Evolutionary conservation across 2,888 invertebrate genomes (phyloP).

Genomic region (Crocallis elinguaria): DNA sequence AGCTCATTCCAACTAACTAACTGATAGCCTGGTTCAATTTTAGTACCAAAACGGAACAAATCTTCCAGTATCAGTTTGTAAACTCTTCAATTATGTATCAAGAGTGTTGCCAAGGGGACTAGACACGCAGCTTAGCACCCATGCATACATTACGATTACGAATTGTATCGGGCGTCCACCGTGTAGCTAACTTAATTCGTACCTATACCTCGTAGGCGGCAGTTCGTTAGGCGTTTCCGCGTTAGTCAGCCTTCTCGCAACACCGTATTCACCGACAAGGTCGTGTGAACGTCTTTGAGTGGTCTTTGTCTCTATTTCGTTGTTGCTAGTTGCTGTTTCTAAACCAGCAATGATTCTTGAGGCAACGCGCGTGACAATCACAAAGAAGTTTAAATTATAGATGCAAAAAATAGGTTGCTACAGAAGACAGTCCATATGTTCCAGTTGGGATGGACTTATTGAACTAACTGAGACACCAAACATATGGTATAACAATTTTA

Average conservation of each 20-base stretch:
- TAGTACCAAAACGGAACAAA: no score
- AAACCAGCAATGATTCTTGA: conserved; percentile 28
- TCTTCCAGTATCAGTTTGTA: conserved; percentile 3
- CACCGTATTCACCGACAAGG: conserved; percentile 68
- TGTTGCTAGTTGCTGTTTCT: conserved; percentile 40
- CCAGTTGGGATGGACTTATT: no score
- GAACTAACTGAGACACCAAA: no score
- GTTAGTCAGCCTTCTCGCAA: conserved; percentile 68
- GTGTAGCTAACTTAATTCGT: conserved; percentile 61
- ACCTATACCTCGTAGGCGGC: conserved; percentile 74
- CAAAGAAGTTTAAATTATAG: background rate
- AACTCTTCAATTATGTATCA: background rate
- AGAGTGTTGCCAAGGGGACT: conserved; percentile 2
- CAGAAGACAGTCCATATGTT: background rate
- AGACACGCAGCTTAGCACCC: conserved; percentile 10
- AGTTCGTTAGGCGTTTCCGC: conserved; percentile 69
- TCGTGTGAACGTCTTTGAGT: conserved; percentile 81
- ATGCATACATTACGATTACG: conserved; percentile 28
- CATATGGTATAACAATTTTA: no score
- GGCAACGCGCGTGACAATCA: background rate
- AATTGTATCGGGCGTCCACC: conserved; percentile 46
- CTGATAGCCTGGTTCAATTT: no score
- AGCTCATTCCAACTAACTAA: no score
- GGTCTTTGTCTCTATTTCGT: conserved; percentile 77
- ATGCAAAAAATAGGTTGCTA: no score